Evolutionary conservation across 1,140 invertebrate species (phyloP), one percentile per base, ranked within the genome.

Genomic region (Drosophila lini): DNA sequence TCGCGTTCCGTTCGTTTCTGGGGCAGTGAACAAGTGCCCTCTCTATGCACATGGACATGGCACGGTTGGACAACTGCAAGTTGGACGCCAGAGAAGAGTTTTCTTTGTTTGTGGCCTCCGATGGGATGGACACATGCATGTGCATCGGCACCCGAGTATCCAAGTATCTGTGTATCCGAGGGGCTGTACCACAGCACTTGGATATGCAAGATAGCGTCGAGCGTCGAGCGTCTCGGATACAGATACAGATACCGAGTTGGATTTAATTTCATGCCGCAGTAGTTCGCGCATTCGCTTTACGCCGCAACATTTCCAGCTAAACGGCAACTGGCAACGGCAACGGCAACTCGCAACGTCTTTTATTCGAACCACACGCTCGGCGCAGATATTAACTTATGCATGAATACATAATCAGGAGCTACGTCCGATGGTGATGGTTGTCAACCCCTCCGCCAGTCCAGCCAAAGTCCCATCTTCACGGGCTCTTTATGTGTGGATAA

Each of bases 251-350:
- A 79, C 78, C 61, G 79, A 67, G 79, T 89, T 91, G 83, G 89
- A 84, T 91, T 91, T 91, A 91, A 91, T 91, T 91, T 91, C 88
- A 91, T 91, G 88, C 88, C 75, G 89, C 80, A 91, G 88, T 91
- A 91, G 89, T 91, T 91, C 75, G 84, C 83, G 89, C 83, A 91
- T 90, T 90, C 77, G 77, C 77, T 80, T 89, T 61, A 74, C 62
- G 73, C 74, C 78, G 80, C 80, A 73, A 78, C 81, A 86, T 89
- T 90, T 90, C 85, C 84, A 90, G 56, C 81, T 89, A 90, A 90
- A 90, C 80, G 80, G 60, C 57, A 47, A 41, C 41, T 42, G 45
- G 63, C 40, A 62, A 40, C 57, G n/a, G 38, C 41, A 56, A 53
- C 50, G 13, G 13, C 34, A 40, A 56, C 58, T 36, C 10, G 19